phyloP scores from a whole-genome alignment of 2,888 invertebrate species.

The Trisateles emortualis region DNA sequence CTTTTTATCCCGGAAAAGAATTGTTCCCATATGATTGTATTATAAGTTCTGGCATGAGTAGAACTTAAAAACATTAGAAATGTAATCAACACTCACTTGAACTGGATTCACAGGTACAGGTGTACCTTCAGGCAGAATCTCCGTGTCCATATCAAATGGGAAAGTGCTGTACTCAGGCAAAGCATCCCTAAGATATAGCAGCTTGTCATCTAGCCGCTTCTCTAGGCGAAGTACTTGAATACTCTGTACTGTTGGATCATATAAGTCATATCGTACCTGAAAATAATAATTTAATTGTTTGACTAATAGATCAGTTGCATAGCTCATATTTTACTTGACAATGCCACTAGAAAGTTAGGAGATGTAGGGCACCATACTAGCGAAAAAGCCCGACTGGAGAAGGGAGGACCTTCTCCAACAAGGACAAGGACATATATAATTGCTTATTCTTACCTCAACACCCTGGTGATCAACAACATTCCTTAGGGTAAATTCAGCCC shows the following conservation, averaged over 20 bases:
- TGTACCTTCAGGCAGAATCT: constrained; percentile 91
- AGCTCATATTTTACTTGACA: too few relatives aligned
- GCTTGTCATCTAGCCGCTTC: constrained; percentile 95
- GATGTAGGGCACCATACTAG: too few relatives aligned
- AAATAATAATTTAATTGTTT: constrained; percentile 56
- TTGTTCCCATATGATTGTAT: too few relatives aligned
- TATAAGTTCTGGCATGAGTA: background rate
- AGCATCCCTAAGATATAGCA: constrained; percentile 96
- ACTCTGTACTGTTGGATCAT: constrained; percentile 96
- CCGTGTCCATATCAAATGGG: constrained; percentile 96
- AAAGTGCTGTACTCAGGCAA: constrained; percentile 97
- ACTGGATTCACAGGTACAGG: constrained; percentile 93
- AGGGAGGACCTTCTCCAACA: too few relatives aligned
- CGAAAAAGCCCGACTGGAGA: too few relatives aligned
- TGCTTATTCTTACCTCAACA: constrained; percentile 78
- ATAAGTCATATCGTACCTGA: constrained; percentile 92
- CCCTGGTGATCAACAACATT: constrained; percentile 97
- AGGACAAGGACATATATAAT: too few relatives aligned
- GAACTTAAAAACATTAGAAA: background rate
- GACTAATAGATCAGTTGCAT: too few relatives aligned
- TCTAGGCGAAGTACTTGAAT: constrained; percentile 97
- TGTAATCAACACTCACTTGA: constrained; percentile 76
- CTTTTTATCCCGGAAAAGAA: too few relatives aligned
- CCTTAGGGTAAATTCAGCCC: constrained; percentile 94
- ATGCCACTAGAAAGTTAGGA: too few relatives aligned